Evolutionary conservation across 2,888 invertebrate species (phyloP).

Genomic region (Eilema sororculum): DNA sequence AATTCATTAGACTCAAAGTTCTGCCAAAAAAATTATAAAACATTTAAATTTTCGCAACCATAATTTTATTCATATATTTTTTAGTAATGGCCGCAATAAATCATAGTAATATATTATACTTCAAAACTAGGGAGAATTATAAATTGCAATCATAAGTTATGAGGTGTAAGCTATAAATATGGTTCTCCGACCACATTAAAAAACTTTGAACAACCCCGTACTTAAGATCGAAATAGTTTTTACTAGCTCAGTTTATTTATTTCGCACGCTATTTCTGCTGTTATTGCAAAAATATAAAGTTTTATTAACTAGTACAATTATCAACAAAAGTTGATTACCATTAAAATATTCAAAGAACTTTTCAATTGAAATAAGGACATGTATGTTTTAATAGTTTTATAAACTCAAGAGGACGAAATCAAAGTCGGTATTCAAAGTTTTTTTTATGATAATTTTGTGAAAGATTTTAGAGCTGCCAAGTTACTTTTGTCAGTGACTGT

Average conservation of each 20-base stretch:
- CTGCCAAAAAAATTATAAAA: background rate
- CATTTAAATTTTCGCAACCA: background rate
- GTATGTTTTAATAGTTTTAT: background rate
- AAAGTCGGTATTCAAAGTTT: too few relatives aligned
- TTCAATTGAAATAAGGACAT: background rate
- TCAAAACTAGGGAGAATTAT: background rate
- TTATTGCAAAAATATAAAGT: slow-evolving; percentile 7
- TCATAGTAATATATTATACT: background rate
- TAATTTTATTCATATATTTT: background rate
- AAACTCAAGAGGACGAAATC: background rate
- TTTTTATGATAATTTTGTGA: too few relatives aligned
- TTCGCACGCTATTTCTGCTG: slow-evolving; percentile 7
- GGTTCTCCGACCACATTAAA: slow-evolving; percentile 5
- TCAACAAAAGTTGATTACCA: background rate
- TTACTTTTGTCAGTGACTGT: background rate
- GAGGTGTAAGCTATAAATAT: slow-evolving; percentile 17
- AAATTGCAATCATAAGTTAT: slow-evolving; percentile 8
- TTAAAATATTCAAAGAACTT: background rate
- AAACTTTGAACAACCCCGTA: background rate
- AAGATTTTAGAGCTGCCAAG: too few relatives aligned
- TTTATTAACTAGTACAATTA: background rate
- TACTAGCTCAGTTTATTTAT: slow-evolving; percentile 10
- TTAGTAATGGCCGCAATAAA: background rate
- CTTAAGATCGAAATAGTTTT: slow-evolving; percentile 9
- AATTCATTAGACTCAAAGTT: background rate